Evolutionary conservation across 2,797 vertebrate species (phyloP), one percentile per base, ranked within the genome.

Genomic region (Lateolabrax maculatus): DNA sequence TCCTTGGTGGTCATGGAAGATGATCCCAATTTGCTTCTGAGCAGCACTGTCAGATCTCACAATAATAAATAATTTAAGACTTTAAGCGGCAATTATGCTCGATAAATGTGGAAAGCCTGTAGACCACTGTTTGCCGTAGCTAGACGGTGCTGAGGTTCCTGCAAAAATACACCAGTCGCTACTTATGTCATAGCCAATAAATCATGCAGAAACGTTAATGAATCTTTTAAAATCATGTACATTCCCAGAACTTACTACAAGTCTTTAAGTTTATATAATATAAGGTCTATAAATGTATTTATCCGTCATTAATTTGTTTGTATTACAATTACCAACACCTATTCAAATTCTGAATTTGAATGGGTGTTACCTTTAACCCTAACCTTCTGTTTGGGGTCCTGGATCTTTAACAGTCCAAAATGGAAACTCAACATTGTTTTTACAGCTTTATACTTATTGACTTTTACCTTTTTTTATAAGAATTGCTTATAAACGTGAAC

Each of bases 1-100:
- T 96, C 95, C 95, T 96, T 94, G 93, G 95, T 96, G 95, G 95
- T 96, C 95, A 96, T 95, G 95, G 95, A 94, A 96, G 94, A 96
- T 96, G 95, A 96, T 96, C 94, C 94, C 95, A 95, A 96, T 96
- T 96, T 95, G 92, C 95, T 95, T 95, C 95, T 94, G 93, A 95
- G 94, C 94, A 95, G 91, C 89, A 90, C 94, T 94, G 94, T 95
- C 95, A 95, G 95, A 96, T 96, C 94, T 95, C 92, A 95, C 94
- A 96, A 95, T 95, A 96, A 95, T 95, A 95, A 96, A 95, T 95
- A 94, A 96, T 95, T 94, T 94, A 95, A 95, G 94, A 95, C 94
- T 95, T 95, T 95, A 95, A 96, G 95, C 94, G 89, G 87, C 94
- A 95, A 95, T 96, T 96, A 95, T 95, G 93, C 95, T 95, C 79